phyloP scores from a whole-genome alignment of 2,888 invertebrate species.

The Brenthis daphne region DNA sequence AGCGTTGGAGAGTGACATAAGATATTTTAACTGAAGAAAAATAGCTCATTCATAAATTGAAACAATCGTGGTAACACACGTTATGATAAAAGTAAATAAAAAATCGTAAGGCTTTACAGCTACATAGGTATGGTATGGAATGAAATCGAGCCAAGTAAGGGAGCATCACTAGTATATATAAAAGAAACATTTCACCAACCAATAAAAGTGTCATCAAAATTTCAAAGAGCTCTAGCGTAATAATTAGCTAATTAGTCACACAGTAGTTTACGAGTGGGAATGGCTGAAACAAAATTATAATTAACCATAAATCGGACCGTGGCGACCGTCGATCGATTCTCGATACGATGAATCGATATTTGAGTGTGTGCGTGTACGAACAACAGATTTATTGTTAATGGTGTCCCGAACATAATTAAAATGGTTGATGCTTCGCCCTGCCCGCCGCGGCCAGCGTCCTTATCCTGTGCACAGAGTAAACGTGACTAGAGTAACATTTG shows the following conservation, averaged over 20 bases:
- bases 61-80: no score
- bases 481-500: constrained; percentile 42
- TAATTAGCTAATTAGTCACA: constrained; percentile 78
- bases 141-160: not conserved
- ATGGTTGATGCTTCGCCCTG: constrained; percentile 79
- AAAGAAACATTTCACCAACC: not conserved
- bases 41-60: no score
- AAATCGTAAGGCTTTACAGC: no score
- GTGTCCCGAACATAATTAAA: constrained; percentile 81
- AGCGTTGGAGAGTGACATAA: no score
- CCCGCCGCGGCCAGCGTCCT: constrained; percentile 66
- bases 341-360: constrained; percentile 58
- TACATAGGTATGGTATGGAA: no score
- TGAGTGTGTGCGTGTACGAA: constrained; percentile 50
- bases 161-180: no score
- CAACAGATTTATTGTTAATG: constrained; percentile 82
- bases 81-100: no score
- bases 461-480: constrained; percentile 49
- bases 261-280: constrained; percentile 64
- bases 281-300: constrained; percentile 73
- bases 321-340: constrained; percentile 60
- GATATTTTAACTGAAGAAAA: no score
- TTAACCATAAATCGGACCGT: constrained; percentile 72
- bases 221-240: constrained; percentile 21
- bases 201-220: constrained; percentile 30